Base-by-base conservation (phyloP, 1,140 invertebrate genomes). In the Anthonomus grandis region DNA sequence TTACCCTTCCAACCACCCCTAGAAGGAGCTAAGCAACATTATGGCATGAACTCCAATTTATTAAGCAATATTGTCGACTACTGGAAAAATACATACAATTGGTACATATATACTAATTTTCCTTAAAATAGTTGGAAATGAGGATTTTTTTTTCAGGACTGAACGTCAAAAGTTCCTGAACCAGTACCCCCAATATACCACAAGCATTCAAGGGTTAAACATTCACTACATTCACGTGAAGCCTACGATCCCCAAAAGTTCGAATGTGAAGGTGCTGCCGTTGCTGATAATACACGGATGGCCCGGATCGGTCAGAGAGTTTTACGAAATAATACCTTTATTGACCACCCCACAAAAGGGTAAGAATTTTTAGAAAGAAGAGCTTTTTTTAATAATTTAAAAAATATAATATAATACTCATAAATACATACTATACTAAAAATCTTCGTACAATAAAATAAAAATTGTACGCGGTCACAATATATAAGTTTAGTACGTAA, bases 241-340 rank as follows among this genome's bases (percentile, higher is more conserved):
- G 54, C 82, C 84, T 0, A 60, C 72, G 64, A 62, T 73, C 72
- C 17, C 74, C 9, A 46, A 42, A 48, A 36, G 45, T n/a, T n/a
- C 47, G 17, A 45, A 45, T 9, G 18, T 46, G 1, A 60, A 64
- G 50, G 61, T 69, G 3, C 6, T 66, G 9, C 89, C 89, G 0
- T 47, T 93, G 17, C 65, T 95, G 0, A 18, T 96, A 0, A 64
- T 92, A 3, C 93, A 96, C 66, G 93, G 93, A n/a, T 97, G 93
- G 93, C 93, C 93, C 2, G 91, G 93, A 23, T 90, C 88, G 0
- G 78, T 95, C 1, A 78, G 87, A 5, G 91, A 95, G 72, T 95
- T 94, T 69, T 87, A 90, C 61, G 86, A 90, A 65, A 78, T 91
- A 1, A 85, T 92, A 57, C 89, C 89, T 0, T 25, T 87, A 19